Conservation (phyloP, 2,113 vertebrate species). For the Coptodon rendalli region DNA sequence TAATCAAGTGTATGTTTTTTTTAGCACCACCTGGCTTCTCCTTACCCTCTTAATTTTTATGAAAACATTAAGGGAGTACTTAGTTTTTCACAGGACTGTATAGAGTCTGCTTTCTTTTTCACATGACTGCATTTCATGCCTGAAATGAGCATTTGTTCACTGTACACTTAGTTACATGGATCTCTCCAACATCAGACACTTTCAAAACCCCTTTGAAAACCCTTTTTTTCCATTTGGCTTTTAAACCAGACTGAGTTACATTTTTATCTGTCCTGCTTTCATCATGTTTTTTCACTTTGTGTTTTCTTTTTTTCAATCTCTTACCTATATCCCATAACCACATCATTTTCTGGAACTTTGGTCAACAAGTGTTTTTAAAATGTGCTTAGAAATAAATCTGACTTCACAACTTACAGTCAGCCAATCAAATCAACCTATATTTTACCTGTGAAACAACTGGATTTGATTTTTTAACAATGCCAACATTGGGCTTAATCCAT, state of each 20-base stretch:
- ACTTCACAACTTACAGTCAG: not conserved
- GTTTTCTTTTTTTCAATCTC: not conserved
- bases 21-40: not conserved
- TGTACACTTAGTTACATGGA: not conserved
- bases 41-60: not conserved
- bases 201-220: not conserved
- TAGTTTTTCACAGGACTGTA: not conserved
- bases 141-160: not conserved
- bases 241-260: not conserved
- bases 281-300: not conserved
- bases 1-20: not conserved
- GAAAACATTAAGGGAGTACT: not conserved
- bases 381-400: not conserved
- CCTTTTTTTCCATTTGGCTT: not conserved
- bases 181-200: not conserved
- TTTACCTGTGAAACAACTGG: not conserved
- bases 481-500: not conserved
- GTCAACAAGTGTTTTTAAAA: not conserved
- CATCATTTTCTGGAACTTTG: not conserved
- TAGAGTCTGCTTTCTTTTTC: not conserved
- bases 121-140: not conserved
- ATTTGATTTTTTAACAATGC: not conserved
- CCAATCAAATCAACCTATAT: not conserved
- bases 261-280: not conserved
- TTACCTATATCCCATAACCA: not conserved